Evolutionary conservation across 92 coral and sea anemone species (phyloP), one percentile per base, ranked within the genome.

Genomic region (Porites lobata): DNA sequence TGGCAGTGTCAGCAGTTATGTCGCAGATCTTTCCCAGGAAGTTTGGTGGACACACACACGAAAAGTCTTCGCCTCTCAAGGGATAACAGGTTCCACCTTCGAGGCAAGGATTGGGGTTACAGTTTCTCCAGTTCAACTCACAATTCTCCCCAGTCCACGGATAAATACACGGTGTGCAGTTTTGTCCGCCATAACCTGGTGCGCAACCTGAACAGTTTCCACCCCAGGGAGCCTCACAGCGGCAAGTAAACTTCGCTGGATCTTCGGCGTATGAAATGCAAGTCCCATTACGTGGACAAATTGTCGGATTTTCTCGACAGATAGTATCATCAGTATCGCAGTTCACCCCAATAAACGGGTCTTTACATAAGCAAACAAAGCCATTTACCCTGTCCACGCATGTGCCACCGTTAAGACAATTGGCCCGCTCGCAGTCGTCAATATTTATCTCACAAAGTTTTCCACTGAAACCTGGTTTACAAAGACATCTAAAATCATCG

Each of bases 81-180:
- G 96, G 96, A 91, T 77, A 91, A 53, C 96, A 93, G 2, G 94
- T 82, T 3, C 96, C 96, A 11, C 94, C 96, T 26, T 83, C 56
- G 21, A 78, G 77, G 85, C 96, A 93, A 0, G 96, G 89, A 50
- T 93, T 80, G 0, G 94, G 91, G 76, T 87, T 26, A 77, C 96
- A 93, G 77, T 93, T 93, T 50, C 92, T 77, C 96, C 96, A 93
- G 61, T 90, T 90, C 18, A 77, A 85, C 26, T 90, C 86, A 72
- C 96, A 93, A 21, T 93, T 91, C 79, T 91, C 96, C 63, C 96
- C 96, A 52, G 94, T 91, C 96, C 87, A 79, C 32, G 94, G 96
- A 80, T 91, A 93, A 68, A 59, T 64, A 69, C 96, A 93, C 56
- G 94, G 92, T 61, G 81, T 65, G 66, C 96, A 93, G 20, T 87